These are phyloP conservation scores for Oryzias javanicus DNA, from an alignment of 2,113 vertebrate species.

Conservation along the genomic window DNA sequence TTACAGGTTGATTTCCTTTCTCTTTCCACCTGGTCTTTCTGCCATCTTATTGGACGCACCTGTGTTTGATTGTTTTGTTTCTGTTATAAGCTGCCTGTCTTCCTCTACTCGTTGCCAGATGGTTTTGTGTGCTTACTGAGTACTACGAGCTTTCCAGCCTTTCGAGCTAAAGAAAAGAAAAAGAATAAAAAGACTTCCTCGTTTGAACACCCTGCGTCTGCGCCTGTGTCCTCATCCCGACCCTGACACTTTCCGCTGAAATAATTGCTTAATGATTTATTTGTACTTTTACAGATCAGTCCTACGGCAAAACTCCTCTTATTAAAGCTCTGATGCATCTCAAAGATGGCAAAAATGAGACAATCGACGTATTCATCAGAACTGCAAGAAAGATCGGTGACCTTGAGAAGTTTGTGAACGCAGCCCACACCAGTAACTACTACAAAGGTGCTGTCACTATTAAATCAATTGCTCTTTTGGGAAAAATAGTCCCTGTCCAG, in stretches of 20 bases:
- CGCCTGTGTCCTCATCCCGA: no score
- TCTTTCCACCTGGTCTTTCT: no score
- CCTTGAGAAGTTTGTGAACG: constrained; percentile 85
- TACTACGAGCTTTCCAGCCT: no score
- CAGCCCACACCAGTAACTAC: constrained; percentile 85
- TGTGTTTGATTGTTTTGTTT: no score
- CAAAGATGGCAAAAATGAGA: constrained; percentile 81
- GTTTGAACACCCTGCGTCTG: no score
- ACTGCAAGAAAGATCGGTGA: constrained; percentile 85
- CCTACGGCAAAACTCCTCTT: constrained; percentile 88
- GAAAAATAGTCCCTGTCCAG: background rate
- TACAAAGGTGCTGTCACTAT: constrained; percentile 83
- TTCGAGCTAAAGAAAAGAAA: no score
- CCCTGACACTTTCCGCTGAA: constrained; percentile 1
- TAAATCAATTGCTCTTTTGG: background rate
- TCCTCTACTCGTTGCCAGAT: no score
- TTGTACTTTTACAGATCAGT: constrained; percentile 76
- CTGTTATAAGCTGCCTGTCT: no score
- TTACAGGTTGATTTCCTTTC: no score
- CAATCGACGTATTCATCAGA: constrained; percentile 82
- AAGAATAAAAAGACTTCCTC: no score
- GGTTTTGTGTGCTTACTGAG: no score
- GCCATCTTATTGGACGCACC: no score
- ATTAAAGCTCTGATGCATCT: constrained; percentile 94
- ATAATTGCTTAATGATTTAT: background rate